These are phyloP conservation scores for Bombus superbus DNA, from an alignment of 1,140 invertebrate species.

Conservation along the genomic window DNA sequence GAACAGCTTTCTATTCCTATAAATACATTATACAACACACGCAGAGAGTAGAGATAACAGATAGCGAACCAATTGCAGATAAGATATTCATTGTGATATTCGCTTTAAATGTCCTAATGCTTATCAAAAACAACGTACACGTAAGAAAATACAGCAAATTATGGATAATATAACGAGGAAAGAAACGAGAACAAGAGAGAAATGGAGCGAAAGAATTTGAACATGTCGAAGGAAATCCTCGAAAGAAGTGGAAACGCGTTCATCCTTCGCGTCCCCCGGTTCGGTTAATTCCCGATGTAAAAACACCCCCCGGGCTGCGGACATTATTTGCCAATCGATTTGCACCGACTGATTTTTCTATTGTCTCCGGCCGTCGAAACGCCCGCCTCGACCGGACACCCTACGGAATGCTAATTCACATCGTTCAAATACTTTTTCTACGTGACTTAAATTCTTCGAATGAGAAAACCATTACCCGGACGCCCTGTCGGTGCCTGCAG, in stretches of 20 bases:
- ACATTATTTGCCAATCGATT: constrained; percentile 73
- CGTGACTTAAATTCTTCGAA: constrained; percentile 76
- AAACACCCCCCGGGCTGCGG: constrained; percentile 41
- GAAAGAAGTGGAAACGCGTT: not conserved
- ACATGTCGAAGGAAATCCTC: constrained; percentile 19
- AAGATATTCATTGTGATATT: not conserved
- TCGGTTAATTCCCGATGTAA: constrained; percentile 46
- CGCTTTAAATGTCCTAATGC: not conserved
- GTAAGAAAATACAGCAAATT: not conserved
- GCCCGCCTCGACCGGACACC: constrained; percentile 59
- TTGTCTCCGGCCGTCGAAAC: constrained; percentile 67
- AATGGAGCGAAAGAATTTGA: not conserved
- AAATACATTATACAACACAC: too few relatives aligned
- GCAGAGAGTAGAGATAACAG: not conserved
- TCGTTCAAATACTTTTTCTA: constrained; percentile 76
- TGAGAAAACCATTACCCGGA: constrained; percentile 67
- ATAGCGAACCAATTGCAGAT: not conserved
- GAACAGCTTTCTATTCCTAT: too few relatives aligned
- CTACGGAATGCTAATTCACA: constrained; percentile 73
- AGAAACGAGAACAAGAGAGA: not conserved
- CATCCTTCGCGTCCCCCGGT: not conserved
- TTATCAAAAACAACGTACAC: not conserved
- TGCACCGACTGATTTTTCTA: constrained; percentile 71
- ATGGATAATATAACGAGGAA: not conserved
- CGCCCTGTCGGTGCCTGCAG: constrained; percentile 37